Percentiles rank a stretch among this genome's conserved stretches.
Conservation (phyloP, 2,888 invertebrate species). For the Sphecodes monilicornis region DNA sequence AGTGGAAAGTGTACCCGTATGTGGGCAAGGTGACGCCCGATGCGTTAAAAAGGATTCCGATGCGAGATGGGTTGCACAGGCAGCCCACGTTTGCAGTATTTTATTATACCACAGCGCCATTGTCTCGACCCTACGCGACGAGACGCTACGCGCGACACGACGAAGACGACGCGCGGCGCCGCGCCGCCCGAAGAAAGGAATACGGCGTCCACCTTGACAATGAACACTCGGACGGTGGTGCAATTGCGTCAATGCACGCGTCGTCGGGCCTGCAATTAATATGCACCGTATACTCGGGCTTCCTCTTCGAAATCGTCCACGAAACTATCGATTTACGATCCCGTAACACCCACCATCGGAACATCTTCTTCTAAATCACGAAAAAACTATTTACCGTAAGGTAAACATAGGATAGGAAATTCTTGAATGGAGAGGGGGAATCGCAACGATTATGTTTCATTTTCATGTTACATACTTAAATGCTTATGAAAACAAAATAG, state of each 20-base stretch:
- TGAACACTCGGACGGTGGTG: slow-evolving; percentile 34
- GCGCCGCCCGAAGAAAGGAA: slow-evolving; percentile 14
- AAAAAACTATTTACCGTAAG: too few relatives aligned
- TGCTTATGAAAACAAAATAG: too few relatives aligned
- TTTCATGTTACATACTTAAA: too few relatives aligned
- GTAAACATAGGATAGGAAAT: too few relatives aligned
- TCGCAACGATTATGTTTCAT: too few relatives aligned
- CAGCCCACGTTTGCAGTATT: slow-evolving; percentile 16
- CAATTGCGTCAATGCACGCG: slow-evolving; percentile 52
- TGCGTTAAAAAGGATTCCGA: background rate
- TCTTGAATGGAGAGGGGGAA: too few relatives aligned
- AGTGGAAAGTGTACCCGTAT: background rate
- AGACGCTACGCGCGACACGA: background rate
- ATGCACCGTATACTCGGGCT: slow-evolving; percentile 31
- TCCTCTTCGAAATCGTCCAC: slow-evolving; percentile 22
- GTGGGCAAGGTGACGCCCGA: slow-evolving; percentile 4
- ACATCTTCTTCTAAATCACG: too few relatives aligned
- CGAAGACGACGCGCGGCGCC: background rate
- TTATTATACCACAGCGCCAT: background rate
- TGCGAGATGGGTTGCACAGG: slow-evolving; percentile 5
- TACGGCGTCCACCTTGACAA: slow-evolving; percentile 45
- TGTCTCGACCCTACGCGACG: slow-evolving; percentile 22
- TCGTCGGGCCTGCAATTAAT: slow-evolving; percentile 37
- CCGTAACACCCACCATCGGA: background rate
- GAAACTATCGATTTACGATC: slow-evolving; percentile 23